These are phyloP conservation scores for Drosophila yakuba DNA, from an alignment of 1,140 invertebrate genomes.

Conservation along the genomic window DNA sequence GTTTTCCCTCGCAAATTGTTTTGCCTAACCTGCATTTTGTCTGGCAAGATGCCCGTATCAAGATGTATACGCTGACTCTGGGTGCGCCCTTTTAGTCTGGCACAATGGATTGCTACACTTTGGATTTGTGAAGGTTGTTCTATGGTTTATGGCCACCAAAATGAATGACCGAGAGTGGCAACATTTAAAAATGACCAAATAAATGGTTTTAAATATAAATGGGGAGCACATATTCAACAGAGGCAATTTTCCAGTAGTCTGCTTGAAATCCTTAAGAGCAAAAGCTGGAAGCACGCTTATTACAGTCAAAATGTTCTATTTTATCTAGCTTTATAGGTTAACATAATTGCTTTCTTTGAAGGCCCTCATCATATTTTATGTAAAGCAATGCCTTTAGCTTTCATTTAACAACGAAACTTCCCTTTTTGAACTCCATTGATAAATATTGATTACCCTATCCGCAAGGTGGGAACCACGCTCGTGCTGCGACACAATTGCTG, in stretches of 20 bases:
- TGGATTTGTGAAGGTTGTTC: slow-evolving; percentile 40
- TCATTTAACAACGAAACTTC: not conserved
- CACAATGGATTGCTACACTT: slow-evolving; percentile 51
- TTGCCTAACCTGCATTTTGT: slow-evolving; percentile 40
- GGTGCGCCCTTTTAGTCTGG: slow-evolving; percentile 9
- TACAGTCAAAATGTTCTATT: too few species aligned
- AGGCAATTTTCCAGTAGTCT: not conserved
- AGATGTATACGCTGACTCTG: slow-evolving; percentile 31
- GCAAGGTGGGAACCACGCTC: not conserved
- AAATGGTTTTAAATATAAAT: slow-evolving; percentile 10
- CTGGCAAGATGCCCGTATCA: slow-evolving; percentile 50
- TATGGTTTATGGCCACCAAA: slow-evolving; percentile 42
- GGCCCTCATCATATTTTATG: not conserved
- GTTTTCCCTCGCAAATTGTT: slow-evolving; percentile 32
- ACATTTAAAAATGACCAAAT: slow-evolving; percentile 18
- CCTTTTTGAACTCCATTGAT: slow-evolving; percentile 19
- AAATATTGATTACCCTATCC: slow-evolving; percentile 13
- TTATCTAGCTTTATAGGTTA: too few species aligned
- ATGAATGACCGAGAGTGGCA: slow-evolving; percentile 28
- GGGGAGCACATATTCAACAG: not conserved
- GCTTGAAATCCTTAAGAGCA: not conserved
- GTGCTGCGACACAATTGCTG: not conserved
- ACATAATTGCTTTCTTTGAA: not conserved
- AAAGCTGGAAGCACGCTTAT: not conserved
- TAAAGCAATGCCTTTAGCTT: not conserved